Percentiles rank a stretch among this genome's conserved stretches.
These are phyloP conservation scores for Dromas ardeola DNA, from an alignment of 2,113 vertebrate genomes.

Conservation along the genomic window DNA sequence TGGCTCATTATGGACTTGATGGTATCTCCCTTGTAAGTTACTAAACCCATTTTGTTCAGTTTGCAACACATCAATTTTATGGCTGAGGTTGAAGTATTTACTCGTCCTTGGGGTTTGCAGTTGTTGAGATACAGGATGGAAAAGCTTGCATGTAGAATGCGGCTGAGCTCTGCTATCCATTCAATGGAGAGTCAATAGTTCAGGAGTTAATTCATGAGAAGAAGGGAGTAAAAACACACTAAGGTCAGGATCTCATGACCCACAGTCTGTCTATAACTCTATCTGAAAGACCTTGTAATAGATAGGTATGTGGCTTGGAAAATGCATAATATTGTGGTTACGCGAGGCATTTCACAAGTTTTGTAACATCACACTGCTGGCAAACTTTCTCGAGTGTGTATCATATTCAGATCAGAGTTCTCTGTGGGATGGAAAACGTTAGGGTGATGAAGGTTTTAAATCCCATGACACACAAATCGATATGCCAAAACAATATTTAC, in stretches of 20 bases:
- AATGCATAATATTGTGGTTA: conserved; percentile 20
- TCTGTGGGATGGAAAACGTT: background rate
- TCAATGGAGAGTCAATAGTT: conserved; percentile 54
- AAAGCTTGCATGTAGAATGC: conserved; percentile 38
- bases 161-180: conserved; percentile 48
- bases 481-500: background rate
- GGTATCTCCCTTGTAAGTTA: conserved; percentile 38
- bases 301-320: conserved; percentile 59
- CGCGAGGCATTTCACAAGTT: background rate
- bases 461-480: background rate
- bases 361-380: conserved; percentile 31
- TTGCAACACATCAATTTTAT: conserved; percentile 65
- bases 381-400: background rate
- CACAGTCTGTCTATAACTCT: conserved; percentile 22
- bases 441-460: conserved; percentile 33
- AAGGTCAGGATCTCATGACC: conserved; percentile 72
- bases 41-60: conserved; percentile 44
- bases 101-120: conserved; percentile 48
- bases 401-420: background rate
- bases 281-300: conserved; percentile 53
- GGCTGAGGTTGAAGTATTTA: conserved; percentile 51
- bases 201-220: conserved; percentile 67
- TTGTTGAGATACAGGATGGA: conserved; percentile 30
- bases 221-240: conserved; percentile 56
- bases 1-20: conserved; percentile 32